Evolutionary conservation across 2,797 vertebrate genomes (phyloP).

Genomic region (Ctenochaetus hawaiiensis): DNA sequence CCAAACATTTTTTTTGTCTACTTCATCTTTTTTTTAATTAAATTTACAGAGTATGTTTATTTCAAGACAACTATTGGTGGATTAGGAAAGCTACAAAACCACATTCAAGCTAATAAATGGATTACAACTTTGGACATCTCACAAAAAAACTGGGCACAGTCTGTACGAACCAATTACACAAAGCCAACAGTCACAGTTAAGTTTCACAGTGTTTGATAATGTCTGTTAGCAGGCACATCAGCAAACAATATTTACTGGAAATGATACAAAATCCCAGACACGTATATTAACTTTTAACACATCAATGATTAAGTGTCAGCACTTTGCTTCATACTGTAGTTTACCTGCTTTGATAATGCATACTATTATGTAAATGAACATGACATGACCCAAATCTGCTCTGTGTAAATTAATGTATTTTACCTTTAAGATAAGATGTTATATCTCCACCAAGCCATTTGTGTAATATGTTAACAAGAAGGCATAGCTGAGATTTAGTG

Average conservation of each 20-base stretch:
- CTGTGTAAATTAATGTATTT: conserved; percentile 85
- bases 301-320: conserved; percentile 79
- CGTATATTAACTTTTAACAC: conserved; percentile 72
- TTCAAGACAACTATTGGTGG: conserved; percentile 1
- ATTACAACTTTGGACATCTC: conserved; percentile 7
- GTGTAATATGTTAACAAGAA: conserved; percentile 72
- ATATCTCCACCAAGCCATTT: conserved; percentile 62
- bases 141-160: conserved; percentile 10
- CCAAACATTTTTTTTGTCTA: conserved; percentile 15
- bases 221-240: conserved; percentile 22
- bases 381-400: conserved; percentile 86
- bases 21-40: background rate
- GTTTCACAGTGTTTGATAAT: conserved; percentile 19
- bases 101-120: conserved; percentile 4
- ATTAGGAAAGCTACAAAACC: conserved; percentile 18
- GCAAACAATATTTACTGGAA: conserved; percentile 36
- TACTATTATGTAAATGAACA: conserved; percentile 85
- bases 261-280: conserved; percentile 50
- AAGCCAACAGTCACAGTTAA: conserved; percentile 23
- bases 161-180: conserved; percentile 8
- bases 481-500: conserved; percentile 67
- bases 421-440: conserved; percentile 82
- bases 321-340: conserved; percentile 75
- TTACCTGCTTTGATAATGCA: conserved; percentile 84
- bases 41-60: background rate